Conservation (phyloP, 1,140 invertebrate species). For the Conus ventricosus region DNA sequence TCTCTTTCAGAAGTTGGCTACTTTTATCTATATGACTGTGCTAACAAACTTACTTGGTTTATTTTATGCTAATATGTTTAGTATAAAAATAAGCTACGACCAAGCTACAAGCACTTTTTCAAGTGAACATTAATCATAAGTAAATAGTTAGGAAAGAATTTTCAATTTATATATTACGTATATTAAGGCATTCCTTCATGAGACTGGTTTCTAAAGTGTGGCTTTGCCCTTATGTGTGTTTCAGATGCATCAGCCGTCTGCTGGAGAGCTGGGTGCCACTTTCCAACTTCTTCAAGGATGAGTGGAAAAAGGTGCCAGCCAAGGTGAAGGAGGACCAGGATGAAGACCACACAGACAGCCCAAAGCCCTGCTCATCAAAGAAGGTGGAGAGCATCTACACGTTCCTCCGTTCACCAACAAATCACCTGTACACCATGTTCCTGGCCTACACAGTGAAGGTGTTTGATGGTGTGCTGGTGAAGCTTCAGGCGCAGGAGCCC, state of each 20-base stretch:
- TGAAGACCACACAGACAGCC: background rate
- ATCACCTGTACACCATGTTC: constrained; percentile 44
- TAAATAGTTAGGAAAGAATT: too few relatives aligned
- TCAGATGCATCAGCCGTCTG: constrained; percentile 37
- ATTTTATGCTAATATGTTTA: too few relatives aligned
- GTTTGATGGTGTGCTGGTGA: constrained; percentile 41
- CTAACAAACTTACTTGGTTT: too few relatives aligned
- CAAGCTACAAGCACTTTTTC: too few relatives aligned
- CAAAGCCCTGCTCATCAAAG: background rate
- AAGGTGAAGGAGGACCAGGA: constrained; percentile 14
- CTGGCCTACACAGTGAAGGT: constrained; percentile 39
- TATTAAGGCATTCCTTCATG: too few relatives aligned
- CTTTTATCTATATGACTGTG: too few relatives aligned
- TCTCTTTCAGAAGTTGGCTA: too few relatives aligned
- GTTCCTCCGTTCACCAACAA: constrained; percentile 49
- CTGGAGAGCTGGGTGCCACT: constrained; percentile 48
- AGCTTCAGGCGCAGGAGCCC: constrained; percentile 43
- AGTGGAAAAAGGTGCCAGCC: too few relatives aligned
- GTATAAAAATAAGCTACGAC: too few relatives aligned
- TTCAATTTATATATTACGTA: too few relatives aligned
- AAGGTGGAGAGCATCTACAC: constrained; percentile 27
- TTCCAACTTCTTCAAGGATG: constrained; percentile 39
- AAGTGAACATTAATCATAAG: too few relatives aligned
- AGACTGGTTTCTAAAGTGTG: too few relatives aligned
- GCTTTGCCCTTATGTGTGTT: constrained; percentile 34